Evolutionary conservation across 2,888 invertebrate genomes (phyloP).

Genomic region (Dascillus cervinus): DNA sequence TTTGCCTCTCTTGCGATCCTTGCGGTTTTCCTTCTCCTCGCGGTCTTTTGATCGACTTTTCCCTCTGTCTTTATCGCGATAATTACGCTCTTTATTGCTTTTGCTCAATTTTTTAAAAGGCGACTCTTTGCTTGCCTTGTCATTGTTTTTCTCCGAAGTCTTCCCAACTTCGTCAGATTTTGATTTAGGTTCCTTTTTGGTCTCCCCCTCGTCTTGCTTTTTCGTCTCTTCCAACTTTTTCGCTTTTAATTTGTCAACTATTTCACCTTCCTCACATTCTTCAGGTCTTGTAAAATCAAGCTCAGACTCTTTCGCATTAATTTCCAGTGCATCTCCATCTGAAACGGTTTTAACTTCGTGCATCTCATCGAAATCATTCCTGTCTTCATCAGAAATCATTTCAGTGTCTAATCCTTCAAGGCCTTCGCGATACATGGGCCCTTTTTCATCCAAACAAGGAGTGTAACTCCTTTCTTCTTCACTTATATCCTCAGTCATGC

Average conservation of each 20-base stretch:
- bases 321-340: slow-evolving; percentile 41
- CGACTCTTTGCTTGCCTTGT: slow-evolving; percentile 42
- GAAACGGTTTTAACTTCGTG: slow-evolving; percentile 36
- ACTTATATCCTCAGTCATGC: slow-evolving; percentile 57
- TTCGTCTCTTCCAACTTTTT: slow-evolving; percentile 26
- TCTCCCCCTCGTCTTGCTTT: slow-evolving; percentile 38
- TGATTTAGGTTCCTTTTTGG: slow-evolving; percentile 37
- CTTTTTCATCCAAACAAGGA: slow-evolving; percentile 62
- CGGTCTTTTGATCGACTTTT: slow-evolving; percentile 40
- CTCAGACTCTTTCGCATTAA: slow-evolving; percentile 43
- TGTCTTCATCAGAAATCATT: slow-evolving; percentile 67
- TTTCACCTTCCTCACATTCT: slow-evolving; percentile 53
- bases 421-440: slow-evolving; percentile 30
- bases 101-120: slow-evolving; percentile 76
- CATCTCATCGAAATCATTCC: slow-evolving; percentile 55
- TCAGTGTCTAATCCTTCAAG: slow-evolving; percentile 60
- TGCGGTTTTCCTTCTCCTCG: slow-evolving; percentile 28
- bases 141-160: slow-evolving; percentile 44
- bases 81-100: slow-evolving; percentile 68
- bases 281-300: slow-evolving; percentile 40
- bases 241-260: slow-evolving; percentile 41
- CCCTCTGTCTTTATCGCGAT: slow-evolving; percentile 55
- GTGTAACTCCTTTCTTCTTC: slow-evolving; percentile 65
- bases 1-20: slow-evolving; percentile 49
- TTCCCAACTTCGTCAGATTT: slow-evolving; percentile 47